phyloP scores from a whole-genome alignment of 1,140 invertebrate genomes.

The Aphis gossypii region DNA sequence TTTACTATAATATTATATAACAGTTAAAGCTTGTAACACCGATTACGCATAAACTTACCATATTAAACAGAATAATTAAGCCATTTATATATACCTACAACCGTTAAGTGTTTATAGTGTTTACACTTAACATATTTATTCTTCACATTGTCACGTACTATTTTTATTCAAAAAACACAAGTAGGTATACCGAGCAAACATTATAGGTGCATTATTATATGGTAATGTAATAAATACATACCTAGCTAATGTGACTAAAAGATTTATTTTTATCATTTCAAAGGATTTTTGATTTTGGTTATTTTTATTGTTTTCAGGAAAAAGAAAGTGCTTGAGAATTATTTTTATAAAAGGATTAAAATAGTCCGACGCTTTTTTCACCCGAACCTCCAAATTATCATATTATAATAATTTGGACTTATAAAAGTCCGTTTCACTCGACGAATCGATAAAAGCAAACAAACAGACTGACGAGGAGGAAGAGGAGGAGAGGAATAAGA shows the following conservation, averaged over 20 bases:
- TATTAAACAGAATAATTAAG: background rate
- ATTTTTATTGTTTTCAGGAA: background rate
- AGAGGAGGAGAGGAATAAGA: too few species aligned
- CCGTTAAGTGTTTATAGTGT: background rate
- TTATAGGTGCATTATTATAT: background rate
- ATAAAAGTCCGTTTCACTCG: background rate
- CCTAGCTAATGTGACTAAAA: background rate
- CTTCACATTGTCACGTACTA: background rate
- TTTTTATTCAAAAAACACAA: background rate
- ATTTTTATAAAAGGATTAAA: constrained; percentile 4
- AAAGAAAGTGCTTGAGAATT: background rate
- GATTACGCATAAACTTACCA: constrained; percentile 9
- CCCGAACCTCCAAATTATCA: background rate
- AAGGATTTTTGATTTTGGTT: background rate
- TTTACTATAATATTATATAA: background rate
- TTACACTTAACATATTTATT: background rate
- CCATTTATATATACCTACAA: background rate
- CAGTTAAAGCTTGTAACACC: background rate
- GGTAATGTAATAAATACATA: background rate
- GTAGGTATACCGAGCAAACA: background rate
- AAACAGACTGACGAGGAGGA: background rate
- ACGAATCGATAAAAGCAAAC: constrained; percentile 18
- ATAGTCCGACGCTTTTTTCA: background rate
- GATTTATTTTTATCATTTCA: background rate
- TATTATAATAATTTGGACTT: background rate